These are phyloP conservation scores for Muscicapa adusta DNA, from an alignment of 2,113 vertebrate genomes.

Conservation along the genomic window DNA sequence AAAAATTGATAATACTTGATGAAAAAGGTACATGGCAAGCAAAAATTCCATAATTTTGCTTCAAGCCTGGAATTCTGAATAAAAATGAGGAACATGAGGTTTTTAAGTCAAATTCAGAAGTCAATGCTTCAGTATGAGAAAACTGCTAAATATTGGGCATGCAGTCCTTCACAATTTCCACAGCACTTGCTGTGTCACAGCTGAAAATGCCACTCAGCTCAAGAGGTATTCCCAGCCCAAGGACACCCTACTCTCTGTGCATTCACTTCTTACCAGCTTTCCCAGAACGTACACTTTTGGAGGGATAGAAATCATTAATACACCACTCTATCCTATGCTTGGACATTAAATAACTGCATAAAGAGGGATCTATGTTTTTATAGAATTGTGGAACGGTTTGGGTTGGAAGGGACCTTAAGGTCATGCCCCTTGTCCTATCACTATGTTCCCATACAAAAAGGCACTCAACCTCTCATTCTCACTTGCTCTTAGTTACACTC, in stretches of 20 bases:
- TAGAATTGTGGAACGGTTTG: neutral
- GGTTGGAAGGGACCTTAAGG: neutral
- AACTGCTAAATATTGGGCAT: neutral
- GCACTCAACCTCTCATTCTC: neutral
- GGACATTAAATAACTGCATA: neutral
- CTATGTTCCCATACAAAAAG: fast-evolving
- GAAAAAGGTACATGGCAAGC: neutral
- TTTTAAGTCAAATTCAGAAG: neutral
- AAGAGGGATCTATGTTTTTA: neutral
- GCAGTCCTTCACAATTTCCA: neutral
- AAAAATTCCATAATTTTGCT: neutral
- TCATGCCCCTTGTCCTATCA: neutral
- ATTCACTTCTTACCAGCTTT: neutral
- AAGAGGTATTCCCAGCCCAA: neutral
- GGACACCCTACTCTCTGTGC: fast-evolving
- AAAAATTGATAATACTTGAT: neutral
- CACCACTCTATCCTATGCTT: neutral
- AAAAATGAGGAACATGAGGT: neutral
- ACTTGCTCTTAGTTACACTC: neutral
- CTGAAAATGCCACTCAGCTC: neutral
- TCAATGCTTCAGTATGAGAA: neutral
- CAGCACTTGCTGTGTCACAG: neutral
- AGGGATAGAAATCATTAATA: neutral
- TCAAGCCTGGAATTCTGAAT: neutral
- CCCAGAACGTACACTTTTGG: fast-evolving